phyloP scores from a whole-genome alignment of 2,113 vertebrate genomes.

The Tringa solitaria region DNA sequence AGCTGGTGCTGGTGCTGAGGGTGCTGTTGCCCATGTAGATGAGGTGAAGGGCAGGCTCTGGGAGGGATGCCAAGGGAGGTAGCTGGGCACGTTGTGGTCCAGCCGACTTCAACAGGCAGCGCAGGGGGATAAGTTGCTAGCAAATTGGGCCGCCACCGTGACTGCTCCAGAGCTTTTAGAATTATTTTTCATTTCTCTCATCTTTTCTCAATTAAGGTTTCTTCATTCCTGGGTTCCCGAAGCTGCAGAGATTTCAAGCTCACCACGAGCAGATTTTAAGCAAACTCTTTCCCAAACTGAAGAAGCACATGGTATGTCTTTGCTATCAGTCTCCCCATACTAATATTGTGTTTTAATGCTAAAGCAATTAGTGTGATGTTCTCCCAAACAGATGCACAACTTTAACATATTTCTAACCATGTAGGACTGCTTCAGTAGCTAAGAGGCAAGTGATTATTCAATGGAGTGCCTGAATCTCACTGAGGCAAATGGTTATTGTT shows the following conservation, averaged over 20 bases:
- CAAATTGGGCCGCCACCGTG: neutral
- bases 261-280: conserved; percentile 90
- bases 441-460: neutral
- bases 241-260: conserved; percentile 88
- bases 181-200: neutral
- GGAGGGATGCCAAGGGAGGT: neutral
- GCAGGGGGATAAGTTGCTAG: neutral
- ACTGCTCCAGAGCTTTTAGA: neutral
- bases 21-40: neutral
- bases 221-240: conserved; percentile 92
- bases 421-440: neutral
- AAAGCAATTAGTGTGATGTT: neutral
- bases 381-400: neutral
- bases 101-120: neutral
- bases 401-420: fast-evolving
- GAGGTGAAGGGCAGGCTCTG: neutral
- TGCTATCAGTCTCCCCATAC: neutral
- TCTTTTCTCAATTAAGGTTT: conserved; percentile 71
- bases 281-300: conserved; percentile 88
- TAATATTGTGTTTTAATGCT: neutral
- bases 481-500: neutral
- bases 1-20: neutral
- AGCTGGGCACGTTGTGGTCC: neutral
- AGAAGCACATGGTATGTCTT: conserved; percentile 83
- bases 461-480: neutral